Percentiles rank a stretch among this genome's conserved stretches.
These are phyloP conservation scores for Clarias macrocephalus DNA, from an alignment of 2,113 vertebrate genomes.

Conservation along the genomic window DNA sequence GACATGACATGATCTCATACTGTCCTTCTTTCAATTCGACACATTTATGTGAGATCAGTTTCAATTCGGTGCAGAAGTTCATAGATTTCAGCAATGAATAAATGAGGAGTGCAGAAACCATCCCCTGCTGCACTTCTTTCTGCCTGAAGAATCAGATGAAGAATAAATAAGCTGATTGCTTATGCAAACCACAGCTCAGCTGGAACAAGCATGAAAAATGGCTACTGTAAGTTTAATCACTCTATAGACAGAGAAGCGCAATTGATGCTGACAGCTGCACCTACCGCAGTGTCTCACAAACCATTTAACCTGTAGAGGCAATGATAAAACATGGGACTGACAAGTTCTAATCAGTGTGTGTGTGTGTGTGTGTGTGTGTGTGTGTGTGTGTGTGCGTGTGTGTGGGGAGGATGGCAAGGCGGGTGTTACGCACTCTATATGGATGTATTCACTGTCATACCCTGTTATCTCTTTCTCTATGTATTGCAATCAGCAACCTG, in stretches of 20 bases:
- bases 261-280: constrained; percentile 75
- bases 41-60: not conserved
- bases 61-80: constrained; percentile 13
- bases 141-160: constrained; percentile 16
- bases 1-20: not conserved
- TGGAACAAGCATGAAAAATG: constrained; percentile 66
- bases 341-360: constrained; percentile 42
- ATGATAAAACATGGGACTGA: constrained; percentile 55
- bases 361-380: constrained; percentile 12
- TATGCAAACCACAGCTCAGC: constrained; percentile 73
- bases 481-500: not conserved
- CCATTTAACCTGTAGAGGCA: constrained; percentile 44
- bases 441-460: not conserved
- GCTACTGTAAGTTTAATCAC: constrained; percentile 72
- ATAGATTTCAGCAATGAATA: constrained; percentile 54
- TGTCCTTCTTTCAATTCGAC: not conserved
- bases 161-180: constrained; percentile 64
- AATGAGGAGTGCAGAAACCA: constrained; percentile 61
- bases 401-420: not conserved
- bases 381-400: constrained; percentile 22
- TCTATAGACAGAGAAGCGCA: constrained; percentile 58
- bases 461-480: not conserved
- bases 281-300: constrained; percentile 50
- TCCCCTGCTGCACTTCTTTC: constrained; percentile 43
- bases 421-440: constrained; percentile 11